These are phyloP conservation scores for Pseudochirops cupreus DNA, from an alignment of 2,797 vertebrate species.

Conservation along the genomic window DNA sequence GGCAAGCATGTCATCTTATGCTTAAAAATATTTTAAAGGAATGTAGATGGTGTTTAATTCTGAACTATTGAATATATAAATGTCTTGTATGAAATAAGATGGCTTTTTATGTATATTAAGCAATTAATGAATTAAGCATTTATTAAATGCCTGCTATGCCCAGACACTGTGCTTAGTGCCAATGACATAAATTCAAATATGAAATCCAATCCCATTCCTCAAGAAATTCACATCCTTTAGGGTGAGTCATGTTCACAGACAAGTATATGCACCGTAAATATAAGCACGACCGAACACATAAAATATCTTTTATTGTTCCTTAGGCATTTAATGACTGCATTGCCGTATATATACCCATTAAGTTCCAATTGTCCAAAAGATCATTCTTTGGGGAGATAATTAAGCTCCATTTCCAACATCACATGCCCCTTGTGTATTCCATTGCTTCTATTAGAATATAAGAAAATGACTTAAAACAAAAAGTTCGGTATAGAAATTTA, in stretches of 20 bases:
- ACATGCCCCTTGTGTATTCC: neutral
- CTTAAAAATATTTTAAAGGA: slow-evolving; percentile 9
- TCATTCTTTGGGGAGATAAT: neutral
- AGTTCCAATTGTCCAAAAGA: slow-evolving; percentile 34
- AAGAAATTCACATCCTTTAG: no score
- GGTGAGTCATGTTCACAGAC: no score
- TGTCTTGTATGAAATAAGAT: neutral
- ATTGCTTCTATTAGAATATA: neutral
- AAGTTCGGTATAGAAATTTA: neutral
- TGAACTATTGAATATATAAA: neutral
- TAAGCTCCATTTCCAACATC: slow-evolving; percentile 4
- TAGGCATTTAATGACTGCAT: slow-evolving; percentile 18
- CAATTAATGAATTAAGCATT: no score
- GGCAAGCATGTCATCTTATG: neutral
- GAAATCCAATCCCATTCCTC: no score
- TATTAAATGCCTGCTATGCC: no score
- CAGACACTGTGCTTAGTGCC: no score
- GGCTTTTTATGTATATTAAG: neutral
- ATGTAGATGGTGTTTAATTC: slow-evolving; percentile 8
- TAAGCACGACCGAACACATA: neutral
- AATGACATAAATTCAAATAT: no score
- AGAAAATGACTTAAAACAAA: neutral
- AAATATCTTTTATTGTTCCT: slow-evolving; percentile 12
- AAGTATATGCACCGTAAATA: no score
- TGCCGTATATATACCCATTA: neutral